These are phyloP conservation scores for Phainopepla nitens DNA, from an alignment of 2,113 vertebrate species.

Conservation along the genomic window DNA sequence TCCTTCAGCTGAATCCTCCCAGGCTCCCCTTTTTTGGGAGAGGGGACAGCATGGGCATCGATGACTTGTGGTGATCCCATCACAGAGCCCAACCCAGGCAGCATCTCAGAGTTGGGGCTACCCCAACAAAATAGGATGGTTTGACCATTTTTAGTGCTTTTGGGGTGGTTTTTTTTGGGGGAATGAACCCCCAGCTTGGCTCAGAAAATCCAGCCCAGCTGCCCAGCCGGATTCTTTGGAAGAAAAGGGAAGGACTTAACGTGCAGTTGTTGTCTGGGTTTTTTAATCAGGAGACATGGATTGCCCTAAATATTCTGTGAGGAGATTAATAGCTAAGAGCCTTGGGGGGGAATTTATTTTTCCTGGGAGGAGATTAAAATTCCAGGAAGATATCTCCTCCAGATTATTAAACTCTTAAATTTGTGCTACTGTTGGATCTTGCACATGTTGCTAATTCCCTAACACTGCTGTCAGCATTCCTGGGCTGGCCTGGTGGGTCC, in stretches of 20 bases:
- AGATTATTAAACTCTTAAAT: slow-evolving; percentile 57
- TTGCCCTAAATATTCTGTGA: slow-evolving; percentile 43
- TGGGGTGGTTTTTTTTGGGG: not conserved
- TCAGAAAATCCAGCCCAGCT: not conserved
- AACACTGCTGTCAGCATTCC: slow-evolving; percentile 14
- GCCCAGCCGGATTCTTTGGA: not conserved
- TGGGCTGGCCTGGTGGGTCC: slow-evolving; percentile 14
- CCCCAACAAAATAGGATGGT: not conserved
- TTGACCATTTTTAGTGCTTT: not conserved
- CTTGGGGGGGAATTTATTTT: not conserved
- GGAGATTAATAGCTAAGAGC: slow-evolving; percentile 53
- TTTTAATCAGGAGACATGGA: slow-evolving; percentile 41
- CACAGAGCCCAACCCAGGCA: not conserved
- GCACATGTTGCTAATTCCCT: slow-evolving; percentile 40
- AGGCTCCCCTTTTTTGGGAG: not conserved
- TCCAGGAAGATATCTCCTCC: slow-evolving; percentile 49
- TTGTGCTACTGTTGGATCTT: slow-evolving; percentile 29
- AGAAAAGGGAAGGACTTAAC: slow-evolving; percentile 31
- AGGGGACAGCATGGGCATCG: rapidly evolving
- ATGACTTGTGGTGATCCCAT: not conserved
- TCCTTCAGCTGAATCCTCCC: not conserved
- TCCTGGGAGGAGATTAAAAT: slow-evolving; percentile 52
- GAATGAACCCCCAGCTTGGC: not conserved
- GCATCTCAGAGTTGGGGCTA: not conserved
- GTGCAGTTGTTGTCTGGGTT: not conserved